phyloP scores from a whole-genome alignment of 2,888 invertebrate species.

The Drosophila conformis region DNA sequence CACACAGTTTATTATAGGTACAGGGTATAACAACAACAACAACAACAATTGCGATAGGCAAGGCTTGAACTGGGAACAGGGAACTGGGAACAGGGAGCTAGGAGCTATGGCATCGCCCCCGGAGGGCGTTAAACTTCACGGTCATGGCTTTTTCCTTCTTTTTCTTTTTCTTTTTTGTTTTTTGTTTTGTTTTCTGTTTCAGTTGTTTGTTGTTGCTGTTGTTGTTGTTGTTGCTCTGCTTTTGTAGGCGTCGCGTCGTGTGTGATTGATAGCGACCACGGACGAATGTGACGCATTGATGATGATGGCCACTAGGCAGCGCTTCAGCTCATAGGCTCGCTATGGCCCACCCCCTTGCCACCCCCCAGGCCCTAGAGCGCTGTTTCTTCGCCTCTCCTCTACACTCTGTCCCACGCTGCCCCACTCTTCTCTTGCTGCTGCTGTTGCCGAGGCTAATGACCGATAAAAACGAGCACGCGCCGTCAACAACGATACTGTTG shows the following conservation, averaged over 20 bases:
- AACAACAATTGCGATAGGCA: constrained; percentile 31
- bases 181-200: constrained; percentile 3
- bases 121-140: constrained; percentile 82
- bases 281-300: constrained; percentile 68
- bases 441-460: constrained; percentile 66
- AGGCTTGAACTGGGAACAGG: constrained; percentile 3
- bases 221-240: constrained; percentile 5
- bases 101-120: constrained; percentile 48
- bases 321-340: constrained; percentile 34
- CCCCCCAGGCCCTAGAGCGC: constrained; percentile 14
- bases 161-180: constrained; percentile 1
- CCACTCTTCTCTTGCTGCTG: neutral
- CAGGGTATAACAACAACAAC: constrained; percentile 17
- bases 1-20: neutral
- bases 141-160: constrained; percentile 76
- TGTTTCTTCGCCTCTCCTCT: neutral
- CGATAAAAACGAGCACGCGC: constrained; percentile 75
- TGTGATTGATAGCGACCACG: constrained; percentile 64
- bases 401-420: neutral
- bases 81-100: neutral
- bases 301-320: constrained; percentile 55
- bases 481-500: constrained; percentile 42
- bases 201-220: constrained; percentile 5
- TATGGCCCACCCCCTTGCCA: neutral
- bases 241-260: constrained; percentile 36